Conservation (phyloP, 2,888 invertebrate species). For the Drosophila neotestacea region DNA sequence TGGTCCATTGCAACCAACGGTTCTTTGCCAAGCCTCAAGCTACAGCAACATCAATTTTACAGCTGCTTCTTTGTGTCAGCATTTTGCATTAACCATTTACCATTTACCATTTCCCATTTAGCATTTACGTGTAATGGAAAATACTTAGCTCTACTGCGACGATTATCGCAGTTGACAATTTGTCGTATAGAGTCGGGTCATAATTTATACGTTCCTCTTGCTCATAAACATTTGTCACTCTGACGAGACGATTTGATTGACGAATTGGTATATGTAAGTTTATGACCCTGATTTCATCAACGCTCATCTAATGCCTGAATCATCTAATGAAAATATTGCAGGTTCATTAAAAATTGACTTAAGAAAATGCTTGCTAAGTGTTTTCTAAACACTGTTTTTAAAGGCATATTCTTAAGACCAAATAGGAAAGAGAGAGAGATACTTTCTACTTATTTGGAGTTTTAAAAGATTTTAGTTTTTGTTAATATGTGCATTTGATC, state of each 20-base stretch:
- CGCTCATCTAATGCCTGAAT: not conserved
- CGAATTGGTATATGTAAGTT: slow-evolving; percentile 17
- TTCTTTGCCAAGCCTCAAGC: slow-evolving; percentile 40
- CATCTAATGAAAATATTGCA: too few relatives aligned
- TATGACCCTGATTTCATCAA: slow-evolving; percentile 27
- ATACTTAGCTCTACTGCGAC: slow-evolving; percentile 16
- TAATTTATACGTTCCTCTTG: slow-evolving; percentile 34
- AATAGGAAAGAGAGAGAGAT: too few relatives aligned
- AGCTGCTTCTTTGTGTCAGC: slow-evolving; percentile 64
- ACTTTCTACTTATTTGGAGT: too few relatives aligned
- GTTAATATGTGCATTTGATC: too few relatives aligned
- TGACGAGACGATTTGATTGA: slow-evolving; percentile 9
- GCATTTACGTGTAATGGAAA: slow-evolving; percentile 40
- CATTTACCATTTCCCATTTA: slow-evolving; percentile 23
- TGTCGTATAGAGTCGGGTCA: slow-evolving; percentile 40
- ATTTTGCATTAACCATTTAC: slow-evolving; percentile 43
- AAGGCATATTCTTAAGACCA: too few relatives aligned
- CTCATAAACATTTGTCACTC: slow-evolving; percentile 42
- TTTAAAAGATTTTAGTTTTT: too few relatives aligned
- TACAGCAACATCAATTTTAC: slow-evolving; percentile 49
- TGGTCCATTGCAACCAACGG: slow-evolving; percentile 58
- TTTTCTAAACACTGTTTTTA: too few relatives aligned
- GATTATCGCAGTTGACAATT: slow-evolving; percentile 68
- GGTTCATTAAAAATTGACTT: too few relatives aligned
- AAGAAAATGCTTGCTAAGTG: too few relatives aligned